A percentile compares a stretch with the other conserved stretches of the same genome.
Conservation (phyloP, 2,888 invertebrate genomes). For the Lepetodrilus schrolli region DNA sequence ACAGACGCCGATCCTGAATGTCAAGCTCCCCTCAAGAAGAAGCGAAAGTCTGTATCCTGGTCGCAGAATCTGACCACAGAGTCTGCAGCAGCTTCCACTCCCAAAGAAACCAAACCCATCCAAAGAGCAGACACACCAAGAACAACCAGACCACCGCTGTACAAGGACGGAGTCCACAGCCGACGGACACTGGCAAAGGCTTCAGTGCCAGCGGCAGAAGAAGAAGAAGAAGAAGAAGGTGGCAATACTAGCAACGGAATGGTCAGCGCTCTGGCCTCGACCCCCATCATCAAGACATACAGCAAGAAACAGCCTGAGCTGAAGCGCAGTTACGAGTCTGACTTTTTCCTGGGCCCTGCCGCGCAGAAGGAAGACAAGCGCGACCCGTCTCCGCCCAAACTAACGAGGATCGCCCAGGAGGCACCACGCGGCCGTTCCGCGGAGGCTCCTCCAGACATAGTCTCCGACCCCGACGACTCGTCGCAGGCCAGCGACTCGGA, state of each 20-base stretch:
- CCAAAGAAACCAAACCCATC: neutral
- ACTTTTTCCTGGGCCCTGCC: neutral
- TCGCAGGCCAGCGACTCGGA: neutral
- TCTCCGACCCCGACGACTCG: neutral
- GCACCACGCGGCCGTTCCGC: neutral
- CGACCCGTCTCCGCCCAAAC: constrained; percentile 1
- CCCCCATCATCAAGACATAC: neutral
- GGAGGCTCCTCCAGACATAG: neutral
- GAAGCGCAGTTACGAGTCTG: constrained; percentile 9
- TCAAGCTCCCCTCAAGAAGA: neutral
- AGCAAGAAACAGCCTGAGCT: constrained; percentile 2
- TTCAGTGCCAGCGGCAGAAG: too few species aligned
- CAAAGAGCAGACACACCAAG: neutral
- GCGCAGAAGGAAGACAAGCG: neutral
- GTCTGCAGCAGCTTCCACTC: neutral
- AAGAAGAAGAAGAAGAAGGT: neutral
- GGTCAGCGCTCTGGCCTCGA: neutral
- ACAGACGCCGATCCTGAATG: neutral
- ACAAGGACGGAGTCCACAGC: constrained; percentile 2
- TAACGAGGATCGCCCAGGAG: neutral
- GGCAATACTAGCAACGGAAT: constrained; percentile 2
- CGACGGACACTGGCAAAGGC: neutral
- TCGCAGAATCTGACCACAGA: constrained; percentile 5
- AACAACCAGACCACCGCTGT: neutral
- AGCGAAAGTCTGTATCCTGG: constrained; percentile 3